Evolutionary conservation across 2,113 vertebrate genomes (phyloP).

Genomic region (Dryoscopus gambensis): DNA sequence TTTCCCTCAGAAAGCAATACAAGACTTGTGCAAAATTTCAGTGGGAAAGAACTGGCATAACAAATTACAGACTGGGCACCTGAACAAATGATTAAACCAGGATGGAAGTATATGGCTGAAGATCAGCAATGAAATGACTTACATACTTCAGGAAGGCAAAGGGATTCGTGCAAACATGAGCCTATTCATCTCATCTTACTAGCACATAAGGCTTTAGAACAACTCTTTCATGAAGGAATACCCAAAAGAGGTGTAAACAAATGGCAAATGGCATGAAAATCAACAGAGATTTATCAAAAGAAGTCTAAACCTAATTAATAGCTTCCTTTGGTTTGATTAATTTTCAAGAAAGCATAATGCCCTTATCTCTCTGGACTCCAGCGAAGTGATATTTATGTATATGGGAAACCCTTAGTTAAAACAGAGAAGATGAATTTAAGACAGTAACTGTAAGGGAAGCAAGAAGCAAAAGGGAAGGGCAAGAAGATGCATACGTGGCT

Average conservation of each 20-base stretch:
- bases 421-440: background rate
- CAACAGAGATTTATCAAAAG: background rate
- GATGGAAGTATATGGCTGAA: background rate
- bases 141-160: background rate
- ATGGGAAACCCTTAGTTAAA: background rate
- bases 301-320: background rate
- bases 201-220: background rate
- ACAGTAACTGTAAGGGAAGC: background rate
- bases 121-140: background rate
- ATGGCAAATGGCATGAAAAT: background rate
- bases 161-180: background rate
- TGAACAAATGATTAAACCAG: background rate
- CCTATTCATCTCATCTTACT: background rate
- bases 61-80: background rate
- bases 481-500: background rate
- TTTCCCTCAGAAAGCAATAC: background rate
- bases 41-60: background rate
- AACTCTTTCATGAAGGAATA: background rate
- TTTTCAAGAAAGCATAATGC: background rate
- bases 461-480: background rate
- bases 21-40: background rate
- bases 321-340: background rate
- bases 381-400: background rate
- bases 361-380: background rate
- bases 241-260: background rate